Conservation (phyloP, 2,888 invertebrate genomes). For the Biston stratarius region DNA sequence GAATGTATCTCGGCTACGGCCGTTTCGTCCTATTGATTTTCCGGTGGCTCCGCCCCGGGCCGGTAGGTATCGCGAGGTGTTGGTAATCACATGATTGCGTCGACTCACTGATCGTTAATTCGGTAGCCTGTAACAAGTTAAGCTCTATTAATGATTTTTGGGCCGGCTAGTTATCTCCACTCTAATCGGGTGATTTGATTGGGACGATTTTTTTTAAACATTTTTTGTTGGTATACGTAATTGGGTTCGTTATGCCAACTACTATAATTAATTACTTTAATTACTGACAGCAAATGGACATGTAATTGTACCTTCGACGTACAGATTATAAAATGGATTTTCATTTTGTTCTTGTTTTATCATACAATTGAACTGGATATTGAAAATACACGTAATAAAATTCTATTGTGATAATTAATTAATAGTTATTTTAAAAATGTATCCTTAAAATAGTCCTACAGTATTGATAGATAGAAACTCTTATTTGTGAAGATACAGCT, state of each 20-base stretch:
- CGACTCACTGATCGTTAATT: constrained; percentile 74
- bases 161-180: constrained; percentile 65
- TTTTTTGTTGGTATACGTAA: constrained; percentile 2
- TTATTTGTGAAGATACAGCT: too few species aligned
- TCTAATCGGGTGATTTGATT: constrained; percentile 58
- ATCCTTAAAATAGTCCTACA: too few species aligned
- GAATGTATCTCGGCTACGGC: constrained; percentile 50
- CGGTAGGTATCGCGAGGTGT: constrained; percentile 74
- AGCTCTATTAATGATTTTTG: constrained; percentile 78
- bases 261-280: constrained; percentile 11
- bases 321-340: background rate
- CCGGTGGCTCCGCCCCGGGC: constrained; percentile 58
- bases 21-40: constrained; percentile 32
- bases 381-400: too few species aligned
- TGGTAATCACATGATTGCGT: constrained; percentile 77
- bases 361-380: too few species aligned
- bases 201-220: constrained; percentile 12
- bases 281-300: background rate
- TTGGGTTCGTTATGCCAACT: constrained; percentile 7
- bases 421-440: too few species aligned
- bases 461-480: too few species aligned
- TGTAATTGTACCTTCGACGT: background rate
- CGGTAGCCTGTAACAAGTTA: constrained; percentile 78
- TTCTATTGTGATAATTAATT: too few species aligned
- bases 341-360: background rate